phyloP scores from a whole-genome alignment of 2,888 invertebrate species.

The Schizotus pectinicornis region DNA sequence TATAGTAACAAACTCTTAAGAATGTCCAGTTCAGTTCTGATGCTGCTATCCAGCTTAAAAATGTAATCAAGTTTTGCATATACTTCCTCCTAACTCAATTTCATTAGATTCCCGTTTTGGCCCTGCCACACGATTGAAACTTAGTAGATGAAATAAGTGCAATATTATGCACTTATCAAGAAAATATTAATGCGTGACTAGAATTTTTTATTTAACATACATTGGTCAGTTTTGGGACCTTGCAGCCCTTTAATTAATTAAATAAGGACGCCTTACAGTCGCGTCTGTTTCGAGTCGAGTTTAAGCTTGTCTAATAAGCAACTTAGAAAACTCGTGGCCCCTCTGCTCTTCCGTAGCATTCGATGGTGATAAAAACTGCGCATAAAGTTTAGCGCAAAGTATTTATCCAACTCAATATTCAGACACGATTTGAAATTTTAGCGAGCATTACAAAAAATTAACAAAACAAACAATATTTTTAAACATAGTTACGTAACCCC shows the following conservation, averaged over 20 bases:
- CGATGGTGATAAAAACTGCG: constrained; percentile 13
- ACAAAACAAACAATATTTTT: too few relatives aligned
- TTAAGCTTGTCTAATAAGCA: too few relatives aligned
- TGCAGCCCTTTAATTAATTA: constrained; percentile 13
- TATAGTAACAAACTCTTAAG: too few relatives aligned
- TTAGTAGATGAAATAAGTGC: constrained; percentile 8
- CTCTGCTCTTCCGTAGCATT: too few relatives aligned
- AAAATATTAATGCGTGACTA: neutral
- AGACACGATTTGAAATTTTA: neutral
- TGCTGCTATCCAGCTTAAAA: neutral
- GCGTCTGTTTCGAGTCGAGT: too few relatives aligned
- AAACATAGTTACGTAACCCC: too few relatives aligned
- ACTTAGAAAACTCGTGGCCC: too few relatives aligned
- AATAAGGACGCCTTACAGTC: too few relatives aligned
- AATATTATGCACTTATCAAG: neutral
- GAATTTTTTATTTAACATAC: constrained; percentile 3
- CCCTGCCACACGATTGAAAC: constrained; percentile 3
- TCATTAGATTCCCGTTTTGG: neutral
- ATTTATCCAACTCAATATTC: constrained; percentile 12
- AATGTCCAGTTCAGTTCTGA: too few relatives aligned
- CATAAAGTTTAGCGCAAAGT: constrained; percentile 16
- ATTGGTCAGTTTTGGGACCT: constrained; percentile 4
- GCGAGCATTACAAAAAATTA: too few relatives aligned
- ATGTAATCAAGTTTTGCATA: constrained; percentile 10
- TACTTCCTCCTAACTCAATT: constrained; percentile 12